These are phyloP conservation scores for Thera britannica DNA, from an alignment of 2,888 invertebrate species.

Conservation along the genomic window DNA sequence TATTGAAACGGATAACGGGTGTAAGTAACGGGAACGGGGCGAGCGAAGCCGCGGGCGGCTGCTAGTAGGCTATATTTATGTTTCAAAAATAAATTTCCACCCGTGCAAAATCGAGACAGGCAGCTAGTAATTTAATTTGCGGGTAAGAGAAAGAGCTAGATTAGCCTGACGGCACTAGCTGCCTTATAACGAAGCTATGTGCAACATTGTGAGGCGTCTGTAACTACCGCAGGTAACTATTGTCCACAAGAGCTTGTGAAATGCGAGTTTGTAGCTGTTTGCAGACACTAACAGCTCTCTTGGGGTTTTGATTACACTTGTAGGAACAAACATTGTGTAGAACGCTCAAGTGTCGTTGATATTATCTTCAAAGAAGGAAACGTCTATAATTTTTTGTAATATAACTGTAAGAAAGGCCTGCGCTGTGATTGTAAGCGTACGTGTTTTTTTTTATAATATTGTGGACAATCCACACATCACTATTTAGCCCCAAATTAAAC, in stretches of 20 bases:
- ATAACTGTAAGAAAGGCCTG: not conserved
- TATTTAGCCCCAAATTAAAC: no score
- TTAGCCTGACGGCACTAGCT: not conserved
- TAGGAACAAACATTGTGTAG: constrained; percentile 9
- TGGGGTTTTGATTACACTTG: constrained; percentile 4
- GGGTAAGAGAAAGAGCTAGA: no score
- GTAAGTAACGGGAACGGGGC: no score
- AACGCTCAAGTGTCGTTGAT: constrained; percentile 3
- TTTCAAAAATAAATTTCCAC: no score
- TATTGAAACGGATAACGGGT: no score
- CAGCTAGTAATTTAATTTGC: no score
- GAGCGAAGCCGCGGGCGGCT: no score
- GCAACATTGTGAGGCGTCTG: constrained; percentile 15
- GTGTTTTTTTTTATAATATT: not conserved
- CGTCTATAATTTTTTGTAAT: not conserved
- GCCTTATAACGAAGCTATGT: not conserved
- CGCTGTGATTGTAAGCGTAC: not conserved
- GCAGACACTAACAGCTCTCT: constrained; percentile 2
- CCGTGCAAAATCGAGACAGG: no score
- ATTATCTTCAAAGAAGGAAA: not conserved
- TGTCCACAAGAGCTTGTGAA: constrained; percentile 9
- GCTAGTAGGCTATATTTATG: no score
- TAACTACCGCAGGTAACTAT: not conserved
- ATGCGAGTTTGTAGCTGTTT: constrained; percentile 18
- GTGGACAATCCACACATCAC: no score